Conservation (phyloP, 1,140 invertebrate genomes). For the Uloborus diversus region DNA sequence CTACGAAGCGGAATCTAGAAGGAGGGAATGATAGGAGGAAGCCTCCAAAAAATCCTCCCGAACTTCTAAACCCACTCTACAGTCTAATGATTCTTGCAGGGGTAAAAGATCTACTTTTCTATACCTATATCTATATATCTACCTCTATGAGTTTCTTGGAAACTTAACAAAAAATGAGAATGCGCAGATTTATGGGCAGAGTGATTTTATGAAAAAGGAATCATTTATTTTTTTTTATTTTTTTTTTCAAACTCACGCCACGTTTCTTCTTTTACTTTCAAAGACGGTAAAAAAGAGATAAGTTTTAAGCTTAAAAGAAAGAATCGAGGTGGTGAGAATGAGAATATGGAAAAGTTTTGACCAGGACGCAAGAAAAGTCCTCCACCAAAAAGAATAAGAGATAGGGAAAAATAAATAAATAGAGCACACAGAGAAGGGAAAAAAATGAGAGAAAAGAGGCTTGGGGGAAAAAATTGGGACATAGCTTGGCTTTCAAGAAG, state of each 20-base stretch:
- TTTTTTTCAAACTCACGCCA: constrained; percentile 3
- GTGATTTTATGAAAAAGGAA: constrained; percentile 48
- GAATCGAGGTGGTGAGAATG: constrained; percentile 38
- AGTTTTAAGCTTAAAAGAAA: constrained; percentile 56
- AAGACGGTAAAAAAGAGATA: constrained; percentile 47
- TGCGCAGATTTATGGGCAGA: constrained; percentile 40
- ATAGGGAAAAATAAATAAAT: constrained; percentile 47
- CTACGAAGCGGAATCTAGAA: constrained; percentile 31
- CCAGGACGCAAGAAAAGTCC: constrained; percentile 50
- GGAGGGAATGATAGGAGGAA: constrained; percentile 19
- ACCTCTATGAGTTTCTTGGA: constrained; percentile 50
- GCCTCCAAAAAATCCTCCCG: constrained; percentile 22
- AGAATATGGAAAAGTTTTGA: constrained; percentile 56
- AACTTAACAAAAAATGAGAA: constrained; percentile 39
- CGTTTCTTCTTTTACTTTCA: constrained; percentile 28
- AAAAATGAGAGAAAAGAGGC: constrained; percentile 22
- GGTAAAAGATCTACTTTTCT: constrained; percentile 49
- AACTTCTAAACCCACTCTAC: constrained; percentile 52
- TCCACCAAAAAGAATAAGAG: not conserved
- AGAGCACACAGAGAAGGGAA: constrained; percentile 26
- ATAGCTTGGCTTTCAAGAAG: constrained; percentile 56
- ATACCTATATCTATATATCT: constrained; percentile 50
- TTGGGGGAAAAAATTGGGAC: constrained; percentile 51
- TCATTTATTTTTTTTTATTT: constrained; percentile 31
- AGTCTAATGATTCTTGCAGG: constrained; percentile 53